A percentile compares a stretch with the other conserved stretches of the same genome.
Evolutionary conservation across 1,140 invertebrate species (phyloP).

Genomic region (Pseudomyrmex dendroicus): DNA sequence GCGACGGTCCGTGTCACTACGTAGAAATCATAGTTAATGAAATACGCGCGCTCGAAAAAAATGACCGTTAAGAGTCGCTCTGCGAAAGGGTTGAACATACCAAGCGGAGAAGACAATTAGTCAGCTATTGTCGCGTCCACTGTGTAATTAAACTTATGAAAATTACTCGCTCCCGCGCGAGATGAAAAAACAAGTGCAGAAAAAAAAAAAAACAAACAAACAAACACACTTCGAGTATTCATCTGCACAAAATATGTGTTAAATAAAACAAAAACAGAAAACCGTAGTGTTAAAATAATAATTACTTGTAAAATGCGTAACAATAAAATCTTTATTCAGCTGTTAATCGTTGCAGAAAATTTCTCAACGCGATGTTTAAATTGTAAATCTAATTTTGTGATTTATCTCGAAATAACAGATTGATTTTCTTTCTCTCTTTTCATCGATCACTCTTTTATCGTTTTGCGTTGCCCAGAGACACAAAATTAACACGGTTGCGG

Average conservation of each 20-base stretch:
- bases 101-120: slow-evolving; percentile 37
- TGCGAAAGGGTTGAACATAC: slow-evolving; percentile 21
- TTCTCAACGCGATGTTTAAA: not conserved
- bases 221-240: not conserved
- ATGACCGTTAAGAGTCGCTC: slow-evolving; percentile 12
- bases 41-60: slow-evolving; percentile 41
- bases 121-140: slow-evolving; percentile 38
- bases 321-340: slow-evolving; percentile 9
- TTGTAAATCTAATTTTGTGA: slow-evolving; percentile 33
- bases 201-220: not conserved
- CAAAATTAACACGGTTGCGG: slow-evolving; percentile 25
- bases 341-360: not conserved
- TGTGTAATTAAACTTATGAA: slow-evolving; percentile 53
- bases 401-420: slow-evolving; percentile 14
- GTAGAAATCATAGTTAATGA: slow-evolving; percentile 51
- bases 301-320: slow-evolving; percentile 3
- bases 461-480: slow-evolving; percentile 18
- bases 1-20: not conserved
- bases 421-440: not conserved
- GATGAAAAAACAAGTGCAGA: not conserved
- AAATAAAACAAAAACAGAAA: not conserved
- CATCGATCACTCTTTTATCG: no score
- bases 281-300: slow-evolving; percentile 14
- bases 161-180: slow-evolving; percentile 13
- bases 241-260: not conserved